Evolutionary conservation across 2,113 vertebrate species (phyloP).

Genomic region (Varanus salvator): DNA sequence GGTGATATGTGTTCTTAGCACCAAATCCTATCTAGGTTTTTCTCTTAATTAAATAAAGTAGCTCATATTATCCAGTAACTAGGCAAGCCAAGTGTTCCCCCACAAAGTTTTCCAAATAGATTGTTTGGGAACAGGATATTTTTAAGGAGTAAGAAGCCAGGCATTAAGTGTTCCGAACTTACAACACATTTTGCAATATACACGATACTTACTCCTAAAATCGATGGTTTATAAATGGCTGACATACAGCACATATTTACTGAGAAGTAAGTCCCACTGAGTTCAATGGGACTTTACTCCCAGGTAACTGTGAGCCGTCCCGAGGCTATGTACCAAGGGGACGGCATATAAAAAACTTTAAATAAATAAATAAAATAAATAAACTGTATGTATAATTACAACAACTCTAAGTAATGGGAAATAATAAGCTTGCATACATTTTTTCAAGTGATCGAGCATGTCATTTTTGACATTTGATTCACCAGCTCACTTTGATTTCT

Average conservation of each 20-base stretch:
- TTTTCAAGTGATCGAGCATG: conserved; percentile 48
- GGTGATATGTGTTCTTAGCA: conserved; percentile 22
- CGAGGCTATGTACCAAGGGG: too few relatives aligned
- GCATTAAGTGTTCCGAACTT: conserved; percentile 31
- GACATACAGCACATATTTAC: not conserved
- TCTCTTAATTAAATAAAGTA: conserved; percentile 33
- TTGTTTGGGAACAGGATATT: not conserved
- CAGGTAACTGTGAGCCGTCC: not conserved
- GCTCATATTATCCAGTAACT: conserved; percentile 22
- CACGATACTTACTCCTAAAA: not conserved
- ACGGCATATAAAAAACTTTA: too few relatives aligned
- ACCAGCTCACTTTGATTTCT: not conserved
- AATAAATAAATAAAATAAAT: too few relatives aligned
- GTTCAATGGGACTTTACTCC: not conserved
- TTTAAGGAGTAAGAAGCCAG: conserved; percentile 2
- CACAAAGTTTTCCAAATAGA: not conserved
- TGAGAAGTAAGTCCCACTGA: not conserved
- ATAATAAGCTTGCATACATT: conserved; percentile 30
- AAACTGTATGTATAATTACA: not conserved
- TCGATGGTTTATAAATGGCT: not conserved
- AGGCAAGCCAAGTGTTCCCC: conserved; percentile 9
- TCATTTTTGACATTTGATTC: conserved; percentile 11
- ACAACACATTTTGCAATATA: conserved; percentile 33
- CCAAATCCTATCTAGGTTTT: conserved; percentile 2
- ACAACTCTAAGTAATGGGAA: not conserved